phyloP scores from a whole-genome alignment of 1,140 invertebrate genomes.

The Drosophila ohnishii region DNA sequence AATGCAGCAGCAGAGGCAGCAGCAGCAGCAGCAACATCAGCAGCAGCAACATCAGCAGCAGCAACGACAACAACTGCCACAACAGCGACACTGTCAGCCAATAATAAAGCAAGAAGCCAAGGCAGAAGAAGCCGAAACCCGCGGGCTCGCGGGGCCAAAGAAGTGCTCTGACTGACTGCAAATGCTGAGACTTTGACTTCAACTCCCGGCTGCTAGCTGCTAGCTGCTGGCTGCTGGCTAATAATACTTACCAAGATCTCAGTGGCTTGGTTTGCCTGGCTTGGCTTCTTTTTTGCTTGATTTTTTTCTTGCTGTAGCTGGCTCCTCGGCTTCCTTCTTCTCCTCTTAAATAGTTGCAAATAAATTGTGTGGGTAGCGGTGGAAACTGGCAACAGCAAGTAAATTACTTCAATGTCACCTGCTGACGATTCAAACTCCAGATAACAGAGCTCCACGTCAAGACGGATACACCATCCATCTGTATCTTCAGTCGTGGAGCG shows the following conservation, averaged over 20 bases:
- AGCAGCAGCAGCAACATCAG: conserved; percentile 20
- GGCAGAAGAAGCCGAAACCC: conserved; percentile 7
- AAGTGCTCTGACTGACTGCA: conserved; percentile 77
- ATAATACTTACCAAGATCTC: conserved; percentile 63
- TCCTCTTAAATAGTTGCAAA: conserved; percentile 76
- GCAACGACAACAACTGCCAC: conserved; percentile 43
- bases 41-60: conserved; percentile 18
- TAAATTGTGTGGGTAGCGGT: conserved; percentile 79
- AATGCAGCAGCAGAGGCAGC: conserved; percentile 59
- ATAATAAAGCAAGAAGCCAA: conserved; percentile 72
- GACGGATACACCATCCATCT: conserved; percentile 57
- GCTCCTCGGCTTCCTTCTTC: conserved; percentile 37
- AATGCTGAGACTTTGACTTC: conserved; percentile 51
- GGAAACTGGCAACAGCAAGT: conserved; percentile 73
- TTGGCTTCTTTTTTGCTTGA: conserved; percentile 11
- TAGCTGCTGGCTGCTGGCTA: conserved; percentile 59
- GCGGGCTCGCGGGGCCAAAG: conserved; percentile 9
- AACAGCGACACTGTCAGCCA: conserved; percentile 73
- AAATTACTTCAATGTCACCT: conserved; percentile 81
- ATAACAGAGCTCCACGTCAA: conserved; percentile 66
- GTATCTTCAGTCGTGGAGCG: conserved; percentile 15
- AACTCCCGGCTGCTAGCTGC: conserved; percentile 18
- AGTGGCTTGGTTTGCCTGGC: conserved; percentile 49
- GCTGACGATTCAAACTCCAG: conserved; percentile 76
- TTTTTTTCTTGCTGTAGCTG: conserved; percentile 14